Conservation (phyloP, 2,797 vertebrate species). For the Anguilla pacifica region DNA sequence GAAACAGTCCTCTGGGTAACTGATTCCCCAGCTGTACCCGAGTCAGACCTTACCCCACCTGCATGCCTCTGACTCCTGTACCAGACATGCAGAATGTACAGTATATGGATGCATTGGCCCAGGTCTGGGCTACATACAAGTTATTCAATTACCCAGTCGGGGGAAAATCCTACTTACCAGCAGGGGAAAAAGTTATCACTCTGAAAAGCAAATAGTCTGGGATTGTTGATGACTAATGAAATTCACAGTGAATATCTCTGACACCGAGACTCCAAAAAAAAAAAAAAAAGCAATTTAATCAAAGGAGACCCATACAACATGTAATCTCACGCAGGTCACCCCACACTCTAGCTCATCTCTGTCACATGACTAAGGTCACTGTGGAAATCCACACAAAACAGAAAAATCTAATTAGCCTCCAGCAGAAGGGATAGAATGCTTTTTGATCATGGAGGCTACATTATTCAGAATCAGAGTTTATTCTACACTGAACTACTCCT, state of each 20-base stretch:
- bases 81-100: background rate
- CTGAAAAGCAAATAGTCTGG: too few species aligned
- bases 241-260: background rate
- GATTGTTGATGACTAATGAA: background rate
- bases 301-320: background rate
- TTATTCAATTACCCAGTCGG: too few species aligned
- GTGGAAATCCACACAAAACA: constrained; percentile 26
- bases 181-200: too few species aligned
- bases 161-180: too few species aligned
- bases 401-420: constrained; percentile 37
- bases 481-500: background rate
- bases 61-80: background rate
- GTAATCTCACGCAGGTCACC: background rate
- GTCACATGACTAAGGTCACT: constrained; percentile 31
- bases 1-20: background rate
- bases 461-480: constrained; percentile 6
- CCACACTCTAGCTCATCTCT: background rate
- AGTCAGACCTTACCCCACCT: background rate
- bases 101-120: background rate
- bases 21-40: background rate
- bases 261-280: background rate
- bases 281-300: background rate
- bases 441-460: constrained; percentile 9
- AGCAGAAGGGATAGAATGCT: background rate
- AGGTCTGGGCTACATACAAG: background rate